phyloP scores from a whole-genome alignment of 2,113 vertebrate species.

The Monopterus albus region DNA sequence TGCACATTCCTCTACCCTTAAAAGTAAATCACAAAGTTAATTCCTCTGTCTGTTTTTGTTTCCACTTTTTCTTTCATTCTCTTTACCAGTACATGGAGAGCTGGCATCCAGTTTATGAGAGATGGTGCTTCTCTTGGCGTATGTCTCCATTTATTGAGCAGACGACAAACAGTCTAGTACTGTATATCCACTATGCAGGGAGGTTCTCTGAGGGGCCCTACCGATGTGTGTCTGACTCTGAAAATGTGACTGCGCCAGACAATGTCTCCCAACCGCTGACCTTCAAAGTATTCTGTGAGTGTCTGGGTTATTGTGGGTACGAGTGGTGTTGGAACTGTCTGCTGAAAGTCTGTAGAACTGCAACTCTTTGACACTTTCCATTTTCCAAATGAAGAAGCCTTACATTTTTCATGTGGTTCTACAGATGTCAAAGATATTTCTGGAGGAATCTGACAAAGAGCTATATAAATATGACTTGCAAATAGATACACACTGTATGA shows the following conservation, averaged over 20 bases:
- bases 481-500: neutral
- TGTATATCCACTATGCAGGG: conserved; percentile 39
- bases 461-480: neutral
- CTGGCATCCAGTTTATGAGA: conserved; percentile 52
- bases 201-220: conserved; percentile 61
- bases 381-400: conserved; percentile 8
- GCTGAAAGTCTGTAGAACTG: conserved; percentile 20
- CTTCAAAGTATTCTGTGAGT: conserved; percentile 82
- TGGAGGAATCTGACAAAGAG: neutral
- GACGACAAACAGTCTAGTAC: conserved; percentile 32
- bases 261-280: conserved; percentile 61
- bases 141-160: no score
- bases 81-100: conserved; percentile 48
- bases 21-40: neutral
- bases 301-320: neutral
- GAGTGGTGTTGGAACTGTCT: neutral
- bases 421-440: conserved; percentile 6
- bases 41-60: neutral
- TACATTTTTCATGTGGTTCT: neutral
- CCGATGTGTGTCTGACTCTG: conserved; percentile 71
- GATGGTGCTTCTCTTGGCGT: conserved; percentile 5
- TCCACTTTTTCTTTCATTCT: neutral
- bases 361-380: conserved; percentile 19
- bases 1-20: no score
- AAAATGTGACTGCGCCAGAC: conserved; percentile 57